phyloP scores from a whole-genome alignment of 1,140 invertebrate species.

The Notospermus geniculatus region DNA sequence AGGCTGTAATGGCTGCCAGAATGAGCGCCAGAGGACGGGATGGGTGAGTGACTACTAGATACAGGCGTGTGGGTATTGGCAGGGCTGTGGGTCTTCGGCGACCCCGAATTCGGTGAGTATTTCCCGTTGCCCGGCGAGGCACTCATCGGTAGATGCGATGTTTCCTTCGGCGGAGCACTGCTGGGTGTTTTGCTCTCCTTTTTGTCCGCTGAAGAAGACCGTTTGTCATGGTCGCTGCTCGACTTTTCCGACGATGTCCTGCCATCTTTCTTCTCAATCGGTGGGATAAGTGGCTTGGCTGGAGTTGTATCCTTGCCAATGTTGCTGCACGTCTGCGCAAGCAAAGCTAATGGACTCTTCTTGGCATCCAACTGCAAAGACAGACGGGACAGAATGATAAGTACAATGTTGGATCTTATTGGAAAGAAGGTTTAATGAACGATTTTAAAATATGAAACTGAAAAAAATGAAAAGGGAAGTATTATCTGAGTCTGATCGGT shows the following conservation, averaged over 20 bases:
- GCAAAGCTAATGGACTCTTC: slow-evolving; percentile 91
- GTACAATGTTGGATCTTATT: no score
- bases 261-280: slow-evolving; percentile 40
- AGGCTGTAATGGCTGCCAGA: slow-evolving; percentile 25
- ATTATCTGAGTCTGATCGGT: no score
- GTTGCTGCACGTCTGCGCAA: slow-evolving; percentile 97
- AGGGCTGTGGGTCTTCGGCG: neutral
- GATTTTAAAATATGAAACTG: no score
- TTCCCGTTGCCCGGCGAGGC: neutral
- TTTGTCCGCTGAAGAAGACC: neutral
- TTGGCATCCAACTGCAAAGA: slow-evolving; percentile 93
- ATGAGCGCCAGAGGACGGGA: slow-evolving; percentile 14
- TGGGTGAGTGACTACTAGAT: slow-evolving; percentile 7
- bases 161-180: neutral
- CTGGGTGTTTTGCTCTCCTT: slow-evolving; percentile 7
- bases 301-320: slow-evolving; percentile 87
- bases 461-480: no score
- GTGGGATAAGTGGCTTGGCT: slow-evolving; percentile 48
- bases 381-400: slow-evolving; percentile 27
- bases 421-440: no score
- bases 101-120: neutral
- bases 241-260: slow-evolving; percentile 12
- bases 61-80: neutral
- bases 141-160: neutral
- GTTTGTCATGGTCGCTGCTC: slow-evolving; percentile 3